These are phyloP conservation scores for Plumapathes pennacea DNA, from an alignment of 92 coral and sea anemone species.

Conservation along the genomic window DNA sequence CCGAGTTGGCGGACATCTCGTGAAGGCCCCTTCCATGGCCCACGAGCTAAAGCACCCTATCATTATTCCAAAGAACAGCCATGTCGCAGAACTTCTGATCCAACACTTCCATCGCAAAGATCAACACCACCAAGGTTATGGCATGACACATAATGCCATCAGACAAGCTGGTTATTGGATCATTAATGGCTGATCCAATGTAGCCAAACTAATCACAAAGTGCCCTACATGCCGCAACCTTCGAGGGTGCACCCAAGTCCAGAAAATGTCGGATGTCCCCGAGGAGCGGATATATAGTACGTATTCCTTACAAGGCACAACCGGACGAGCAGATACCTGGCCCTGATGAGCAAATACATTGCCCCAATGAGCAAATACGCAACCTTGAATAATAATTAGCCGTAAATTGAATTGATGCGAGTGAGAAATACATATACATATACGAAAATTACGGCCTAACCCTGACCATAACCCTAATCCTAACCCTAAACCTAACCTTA, in stretches of 20 bases:
- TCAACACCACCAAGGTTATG: constrained; percentile 42
- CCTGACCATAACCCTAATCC: too few species aligned
- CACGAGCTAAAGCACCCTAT: constrained; percentile 20
- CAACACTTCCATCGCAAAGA: constrained; percentile 26
- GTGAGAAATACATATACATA: too few species aligned
- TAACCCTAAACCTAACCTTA: too few species aligned
- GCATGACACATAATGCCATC: constrained; percentile 32
- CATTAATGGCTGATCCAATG: constrained; percentile 32
- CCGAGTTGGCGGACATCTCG: constrained; percentile 36
- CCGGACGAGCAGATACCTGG: too few species aligned
- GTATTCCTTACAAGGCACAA: too few species aligned
- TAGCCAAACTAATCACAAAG: constrained; percentile 2
- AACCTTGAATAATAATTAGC: too few species aligned
- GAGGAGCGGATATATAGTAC: too few species aligned
- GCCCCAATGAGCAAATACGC: too few species aligned
- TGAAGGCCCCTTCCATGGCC: not conserved
- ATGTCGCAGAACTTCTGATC: constrained; percentile 15
- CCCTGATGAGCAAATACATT: too few species aligned
- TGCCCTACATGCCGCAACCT: constrained; percentile 11
- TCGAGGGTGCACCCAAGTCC: constrained; percentile 2
- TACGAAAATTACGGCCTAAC: too few species aligned
- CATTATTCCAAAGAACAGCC: constrained; percentile 20
- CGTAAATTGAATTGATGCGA: too few species aligned
- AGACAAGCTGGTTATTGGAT: constrained; percentile 29
- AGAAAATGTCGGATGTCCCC: constrained; percentile 17